Base-by-base conservation (phyloP, 2,797 vertebrate species). In the Danio kyathit region DNA sequence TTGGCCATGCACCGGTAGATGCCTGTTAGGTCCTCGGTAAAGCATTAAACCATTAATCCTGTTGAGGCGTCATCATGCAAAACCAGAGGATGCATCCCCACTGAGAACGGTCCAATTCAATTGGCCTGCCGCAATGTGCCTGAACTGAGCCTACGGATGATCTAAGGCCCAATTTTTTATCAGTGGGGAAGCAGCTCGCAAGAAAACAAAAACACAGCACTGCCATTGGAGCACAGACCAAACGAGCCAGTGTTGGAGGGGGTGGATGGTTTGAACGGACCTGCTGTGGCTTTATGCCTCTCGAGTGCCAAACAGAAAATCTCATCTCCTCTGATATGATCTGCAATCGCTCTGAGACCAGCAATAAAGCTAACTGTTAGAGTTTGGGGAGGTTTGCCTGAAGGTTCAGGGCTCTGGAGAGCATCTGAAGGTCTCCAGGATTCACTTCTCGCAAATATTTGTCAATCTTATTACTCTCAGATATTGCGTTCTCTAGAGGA, bases 1-100 rank as follows among this genome's bases (percentile, higher is more conserved):
- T 84, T 71, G 84, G 91, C 91, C 92, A 91, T 93, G 92, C 92
- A 88, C 87, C 77, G 89, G 88, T 89, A 74, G 48, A 54, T 77
- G 88, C 81, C 51, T 87, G 88, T 87, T 84, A 89, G 82, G 75
- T 85, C 88, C 88, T 82, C 82, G 72, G 87, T 87, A 87, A 88
- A 89, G 86, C 89, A 88, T 88, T 85, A 79, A 88, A 79, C 77
- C 85, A 86, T 83, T 90, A 88, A 90, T 92, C 83, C 86, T 87
- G 85, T 79, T 89, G 84, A 89, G 87, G 89, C 81, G 75, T 86
- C 86, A 86, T 86, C 91, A 93, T 94, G 93, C 91, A 93, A 89
- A 87, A 80, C 85, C 83, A 52, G 71, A 85, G 89, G 88, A 89
- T 92, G 93, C 92, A 72, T 91, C 90, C 91, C 91, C 90, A 89